phyloP scores from a whole-genome alignment of 2,888 invertebrate genomes.

The Brenthis ino region DNA sequence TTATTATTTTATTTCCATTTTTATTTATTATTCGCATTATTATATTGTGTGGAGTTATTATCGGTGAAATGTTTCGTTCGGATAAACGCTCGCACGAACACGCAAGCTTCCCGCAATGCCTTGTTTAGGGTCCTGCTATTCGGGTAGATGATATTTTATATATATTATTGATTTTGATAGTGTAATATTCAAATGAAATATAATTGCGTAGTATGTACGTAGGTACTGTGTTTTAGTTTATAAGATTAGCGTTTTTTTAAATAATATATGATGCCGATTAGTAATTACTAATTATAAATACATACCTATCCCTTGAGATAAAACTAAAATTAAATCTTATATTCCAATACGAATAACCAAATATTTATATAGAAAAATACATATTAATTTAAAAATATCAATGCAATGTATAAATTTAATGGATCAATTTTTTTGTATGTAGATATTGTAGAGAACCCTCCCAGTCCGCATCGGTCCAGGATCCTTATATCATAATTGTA shows the following conservation, averaged over 20 bases:
- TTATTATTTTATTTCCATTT: constrained; percentile 82
- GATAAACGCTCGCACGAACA: constrained; percentile 76
- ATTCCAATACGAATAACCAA: too few species aligned
- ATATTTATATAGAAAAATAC: too few species aligned
- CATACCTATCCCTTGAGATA: too few species aligned
- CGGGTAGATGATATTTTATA: constrained; percentile 15
- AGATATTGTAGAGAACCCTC: constrained; percentile 54
- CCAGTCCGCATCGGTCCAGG: constrained; percentile 46
- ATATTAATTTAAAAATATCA: too few species aligned
- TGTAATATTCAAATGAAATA: background rate
- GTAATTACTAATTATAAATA: too few species aligned
- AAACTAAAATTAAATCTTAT: too few species aligned
- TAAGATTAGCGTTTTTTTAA: too few species aligned
- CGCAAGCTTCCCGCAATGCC: constrained; percentile 64
- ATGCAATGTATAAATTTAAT: too few species aligned
- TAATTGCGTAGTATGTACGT: too few species aligned
- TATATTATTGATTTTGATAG: background rate
- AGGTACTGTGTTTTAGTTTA: too few species aligned
- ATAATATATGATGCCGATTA: too few species aligned
- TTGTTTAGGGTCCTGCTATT: constrained; percentile 58
- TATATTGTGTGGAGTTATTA: constrained; percentile 83
- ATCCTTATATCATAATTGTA: constrained; percentile 39
- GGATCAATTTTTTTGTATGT: background rate
- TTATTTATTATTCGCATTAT: constrained; percentile 83
- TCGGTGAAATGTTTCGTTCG: constrained; percentile 82